phyloP scores from a whole-genome alignment of 2,797 vertebrate species.

The Rhinichthys osculus region DNA sequence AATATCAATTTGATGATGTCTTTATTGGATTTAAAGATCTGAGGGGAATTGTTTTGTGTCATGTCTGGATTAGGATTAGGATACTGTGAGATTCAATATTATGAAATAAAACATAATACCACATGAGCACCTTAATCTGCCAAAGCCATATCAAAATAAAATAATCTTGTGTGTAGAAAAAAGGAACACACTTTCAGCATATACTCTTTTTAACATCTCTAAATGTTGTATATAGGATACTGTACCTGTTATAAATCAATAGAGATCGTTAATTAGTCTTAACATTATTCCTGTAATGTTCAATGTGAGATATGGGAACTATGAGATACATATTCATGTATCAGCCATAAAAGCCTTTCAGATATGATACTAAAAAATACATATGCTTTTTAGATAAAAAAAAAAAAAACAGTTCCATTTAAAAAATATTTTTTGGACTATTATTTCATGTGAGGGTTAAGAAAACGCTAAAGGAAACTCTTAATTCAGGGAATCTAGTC shows the following conservation, averaged over 20 bases:
- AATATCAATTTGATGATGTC: conserved; percentile 10
- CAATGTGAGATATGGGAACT: background rate
- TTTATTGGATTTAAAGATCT: conserved; percentile 43
- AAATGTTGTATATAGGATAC: background rate
- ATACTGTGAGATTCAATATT: conserved; percentile 8
- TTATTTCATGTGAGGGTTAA: background rate
- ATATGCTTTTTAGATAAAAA: background rate
- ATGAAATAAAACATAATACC: conserved; percentile 14
- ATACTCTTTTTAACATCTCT: background rate
- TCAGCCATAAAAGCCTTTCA: background rate
- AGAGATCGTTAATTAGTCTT: background rate
- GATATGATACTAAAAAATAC: background rate
- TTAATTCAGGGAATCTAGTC: background rate
- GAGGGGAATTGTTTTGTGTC: conserved; percentile 26
- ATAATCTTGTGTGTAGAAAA: background rate
- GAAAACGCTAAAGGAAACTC: background rate
- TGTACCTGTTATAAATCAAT: background rate
- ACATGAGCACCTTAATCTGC: conserved; percentile 34
- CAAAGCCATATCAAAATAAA: conserved; percentile 2
- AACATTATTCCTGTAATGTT: background rate
- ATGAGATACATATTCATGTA: background rate
- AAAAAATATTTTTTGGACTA: background rate
- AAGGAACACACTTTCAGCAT: background rate
- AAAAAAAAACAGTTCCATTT: background rate
- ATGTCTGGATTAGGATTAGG: conserved; percentile 47